Percentiles rank a stretch among this genome's conserved stretches.
Evolutionary conservation across 2,888 invertebrate species (phyloP).

Genomic region (Vannuccia rotundouncinata): DNA sequence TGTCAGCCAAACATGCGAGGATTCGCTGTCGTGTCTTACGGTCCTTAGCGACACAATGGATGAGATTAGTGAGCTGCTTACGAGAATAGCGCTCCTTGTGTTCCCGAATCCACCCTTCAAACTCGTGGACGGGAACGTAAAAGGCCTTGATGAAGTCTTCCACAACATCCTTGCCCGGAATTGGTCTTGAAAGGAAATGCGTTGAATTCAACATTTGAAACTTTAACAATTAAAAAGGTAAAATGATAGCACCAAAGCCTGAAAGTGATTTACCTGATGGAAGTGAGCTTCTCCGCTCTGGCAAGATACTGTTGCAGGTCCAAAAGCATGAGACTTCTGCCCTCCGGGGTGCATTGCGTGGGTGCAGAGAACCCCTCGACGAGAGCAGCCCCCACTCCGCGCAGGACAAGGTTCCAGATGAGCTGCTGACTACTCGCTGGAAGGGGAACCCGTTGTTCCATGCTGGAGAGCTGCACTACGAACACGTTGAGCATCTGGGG

Average conservation of each 20-base stretch:
- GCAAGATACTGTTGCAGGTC: conserved; percentile 17
- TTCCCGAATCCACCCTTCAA: conserved; percentile 15
- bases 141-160: conserved; percentile 29
- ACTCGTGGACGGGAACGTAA: conserved; percentile 5
- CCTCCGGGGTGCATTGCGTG: conserved; percentile 14
- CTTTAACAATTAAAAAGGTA: too few relatives aligned
- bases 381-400: background rate
- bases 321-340: conserved; percentile 24
- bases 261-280: background rate
- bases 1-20: background rate
- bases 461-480: background rate
- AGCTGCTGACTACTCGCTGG: background rate
- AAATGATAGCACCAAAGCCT: too few relatives aligned
- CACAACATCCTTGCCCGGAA: conserved; percentile 6
- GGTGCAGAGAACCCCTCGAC: conserved; percentile 6
- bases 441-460: background rate
- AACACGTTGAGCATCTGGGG: background rate
- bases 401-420: background rate
- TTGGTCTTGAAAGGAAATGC: background rate
- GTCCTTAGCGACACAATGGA: conserved; percentile 4
- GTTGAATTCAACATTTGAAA: too few relatives aligned
- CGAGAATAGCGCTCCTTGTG: conserved; percentile 22
- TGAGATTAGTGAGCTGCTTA: background rate
- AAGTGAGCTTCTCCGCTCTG: background rate
- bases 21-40: background rate